These are phyloP conservation scores for Timema podura DNA, from an alignment of 2,888 invertebrate species.

Conservation along the genomic window DNA sequence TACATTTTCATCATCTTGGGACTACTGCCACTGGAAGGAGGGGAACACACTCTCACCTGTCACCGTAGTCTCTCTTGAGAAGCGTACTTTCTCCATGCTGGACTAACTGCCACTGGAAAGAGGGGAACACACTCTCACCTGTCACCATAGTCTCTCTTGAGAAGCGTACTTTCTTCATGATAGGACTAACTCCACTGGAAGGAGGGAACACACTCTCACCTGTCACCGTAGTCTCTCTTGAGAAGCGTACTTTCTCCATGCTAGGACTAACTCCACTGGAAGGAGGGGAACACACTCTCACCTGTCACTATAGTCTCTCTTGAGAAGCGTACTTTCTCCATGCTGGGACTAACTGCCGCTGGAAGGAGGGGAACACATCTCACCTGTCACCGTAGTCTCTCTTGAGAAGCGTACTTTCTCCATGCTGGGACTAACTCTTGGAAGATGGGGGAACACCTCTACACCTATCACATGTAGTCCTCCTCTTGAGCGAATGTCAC, in stretches of 20 bases:
- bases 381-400: constrained; percentile 32
- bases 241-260: constrained; percentile 43
- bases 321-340: constrained; percentile 36
- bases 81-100: constrained; percentile 38
- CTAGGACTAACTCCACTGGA: constrained; percentile 34
- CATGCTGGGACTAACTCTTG: constrained; percentile 37
- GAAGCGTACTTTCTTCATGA: no score
- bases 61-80: constrained; percentile 30
- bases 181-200: no score
- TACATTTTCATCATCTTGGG: no score
- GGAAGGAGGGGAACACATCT: constrained; percentile 44
- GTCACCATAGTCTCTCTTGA: constrained; percentile 30
- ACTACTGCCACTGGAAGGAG: constrained; percentile 10
- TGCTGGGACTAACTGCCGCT: constrained; percentile 34
- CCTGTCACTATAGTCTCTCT: constrained; percentile 32
- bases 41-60: constrained; percentile 37
- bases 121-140: constrained; percentile 26
- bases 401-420: constrained; percentile 36
- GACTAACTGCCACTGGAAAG: no score
- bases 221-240: constrained; percentile 31
- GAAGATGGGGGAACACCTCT: constrained; percentile 32
- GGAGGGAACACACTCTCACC: constrained; percentile 24
- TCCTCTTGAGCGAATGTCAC: constrained; percentile 65
- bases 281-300: constrained; percentile 45
- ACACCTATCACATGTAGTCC: constrained; percentile 41